phyloP scores from a whole-genome alignment of 2,888 invertebrate species.

The Agonum fuliginosum region DNA sequence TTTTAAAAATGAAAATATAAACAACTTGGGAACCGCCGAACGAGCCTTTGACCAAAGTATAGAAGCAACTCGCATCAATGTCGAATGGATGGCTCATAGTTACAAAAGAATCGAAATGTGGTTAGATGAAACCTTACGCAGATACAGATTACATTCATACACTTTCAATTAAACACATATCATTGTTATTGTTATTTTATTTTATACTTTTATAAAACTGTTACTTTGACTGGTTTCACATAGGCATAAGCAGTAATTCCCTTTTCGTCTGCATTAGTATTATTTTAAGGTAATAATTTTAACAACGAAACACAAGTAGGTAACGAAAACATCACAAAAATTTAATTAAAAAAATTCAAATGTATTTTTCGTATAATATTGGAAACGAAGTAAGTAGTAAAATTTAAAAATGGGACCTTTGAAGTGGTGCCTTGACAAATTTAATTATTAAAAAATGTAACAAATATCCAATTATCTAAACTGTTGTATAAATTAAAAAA shows the following conservation, averaged over 20 bases:
- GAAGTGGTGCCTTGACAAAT: conserved; percentile 8
- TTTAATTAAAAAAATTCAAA: no score
- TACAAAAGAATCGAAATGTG: conserved; percentile 65
- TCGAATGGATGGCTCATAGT: conserved; percentile 77
- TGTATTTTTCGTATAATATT: no score
- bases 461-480: no score
- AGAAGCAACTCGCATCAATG: conserved; percentile 75
- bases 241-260: background rate
- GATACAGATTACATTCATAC: conserved; percentile 26
- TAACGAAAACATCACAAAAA: no score
- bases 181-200: conserved; percentile 42
- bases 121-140: conserved; percentile 39
- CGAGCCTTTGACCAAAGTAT: conserved; percentile 75
- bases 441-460: background rate
- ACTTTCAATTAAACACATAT: background rate
- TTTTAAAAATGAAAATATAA: conserved; percentile 70
- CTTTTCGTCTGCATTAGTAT: background rate
- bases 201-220: conserved; percentile 37
- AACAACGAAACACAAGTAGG: background rate
- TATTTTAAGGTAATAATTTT: background rate
- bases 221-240: conserved; percentile 1
- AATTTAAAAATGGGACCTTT: conserved; percentile 6
- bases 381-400: background rate
- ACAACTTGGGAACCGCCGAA: conserved; percentile 73
- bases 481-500: no score